A percentile compares a stretch with the other conserved stretches of the same genome.
phyloP scores from a whole-genome alignment of 2,113 vertebrate species.

The Urocynchramus pylzowi region DNA sequence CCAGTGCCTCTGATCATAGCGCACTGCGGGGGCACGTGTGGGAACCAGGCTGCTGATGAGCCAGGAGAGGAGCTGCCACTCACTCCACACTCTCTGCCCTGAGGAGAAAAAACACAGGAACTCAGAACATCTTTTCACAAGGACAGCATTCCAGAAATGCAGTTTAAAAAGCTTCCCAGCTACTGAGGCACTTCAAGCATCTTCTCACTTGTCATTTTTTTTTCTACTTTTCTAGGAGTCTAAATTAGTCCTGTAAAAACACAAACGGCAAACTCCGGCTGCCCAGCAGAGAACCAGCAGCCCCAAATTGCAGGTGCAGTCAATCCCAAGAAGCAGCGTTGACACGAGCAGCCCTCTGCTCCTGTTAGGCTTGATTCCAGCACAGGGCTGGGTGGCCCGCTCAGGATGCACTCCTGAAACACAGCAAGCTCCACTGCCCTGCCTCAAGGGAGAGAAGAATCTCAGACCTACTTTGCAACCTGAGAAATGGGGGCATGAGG shows the following conservation, averaged over 20 bases:
- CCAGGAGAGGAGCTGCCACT: background rate
- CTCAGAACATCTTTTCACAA: background rate
- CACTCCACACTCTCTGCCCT: background rate
- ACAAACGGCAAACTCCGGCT: background rate
- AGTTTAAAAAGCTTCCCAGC: background rate
- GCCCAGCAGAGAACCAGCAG: background rate
- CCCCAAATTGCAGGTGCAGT: background rate
- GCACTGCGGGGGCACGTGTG: background rate
- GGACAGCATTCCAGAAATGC: fast-evolving
- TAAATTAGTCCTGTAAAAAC: background rate
- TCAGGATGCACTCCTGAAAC: fast-evolving
- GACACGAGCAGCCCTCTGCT: background rate
- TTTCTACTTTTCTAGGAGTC: background rate
- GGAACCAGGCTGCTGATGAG: background rate
- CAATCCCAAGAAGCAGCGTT: background rate
- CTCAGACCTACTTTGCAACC: background rate
- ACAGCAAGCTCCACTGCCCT: background rate
- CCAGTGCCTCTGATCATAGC: background rate
- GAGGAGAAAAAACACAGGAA: background rate
- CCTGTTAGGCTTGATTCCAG: background rate
- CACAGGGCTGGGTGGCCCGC: background rate
- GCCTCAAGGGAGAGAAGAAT: background rate
- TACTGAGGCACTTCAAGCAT: background rate
- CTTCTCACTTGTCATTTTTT: fast-evolving
- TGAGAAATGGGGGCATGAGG: background rate